Evolutionary conservation across 2,888 invertebrate genomes (phyloP).

Genomic region (Zhuqinia jingwanae): DNA sequence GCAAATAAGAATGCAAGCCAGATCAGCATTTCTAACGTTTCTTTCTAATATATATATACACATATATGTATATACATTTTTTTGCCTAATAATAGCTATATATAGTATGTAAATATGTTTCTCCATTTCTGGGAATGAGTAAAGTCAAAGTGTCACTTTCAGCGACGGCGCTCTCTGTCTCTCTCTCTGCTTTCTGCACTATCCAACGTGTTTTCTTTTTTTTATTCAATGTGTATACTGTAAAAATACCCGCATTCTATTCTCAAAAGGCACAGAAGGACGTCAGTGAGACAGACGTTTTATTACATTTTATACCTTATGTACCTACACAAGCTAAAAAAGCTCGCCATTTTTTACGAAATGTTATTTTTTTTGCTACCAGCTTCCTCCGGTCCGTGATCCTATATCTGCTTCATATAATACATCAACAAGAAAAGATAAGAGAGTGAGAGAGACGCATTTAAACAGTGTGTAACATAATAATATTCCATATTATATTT

Average conservation of each 20-base stretch:
- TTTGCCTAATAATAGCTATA: too few species aligned
- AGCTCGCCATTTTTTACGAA: neutral
- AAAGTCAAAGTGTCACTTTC: conserved; percentile 59
- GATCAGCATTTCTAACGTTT: conserved; percentile 8
- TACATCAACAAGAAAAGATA: neutral
- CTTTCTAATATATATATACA: neutral
- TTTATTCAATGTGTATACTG: conserved; percentile 14
- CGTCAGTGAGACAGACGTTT: conserved; percentile 45
- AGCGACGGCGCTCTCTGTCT: conserved; percentile 48
- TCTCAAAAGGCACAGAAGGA: conserved; percentile 28
- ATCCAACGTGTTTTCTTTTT: neutral
- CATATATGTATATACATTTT: too few species aligned
- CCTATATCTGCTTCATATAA: neutral
- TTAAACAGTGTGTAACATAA: conserved; percentile 18
- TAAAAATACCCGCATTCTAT: neutral
- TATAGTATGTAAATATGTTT: neutral
- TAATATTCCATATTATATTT: neutral
- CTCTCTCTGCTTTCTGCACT: too few species aligned
- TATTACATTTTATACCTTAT: conserved; percentile 22
- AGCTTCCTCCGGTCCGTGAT: conserved; percentile 21
- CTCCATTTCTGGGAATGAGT: conserved; percentile 40
- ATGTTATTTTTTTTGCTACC: neutral
- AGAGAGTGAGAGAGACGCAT: neutral
- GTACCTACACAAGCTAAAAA: conserved; percentile 11
- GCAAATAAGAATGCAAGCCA: neutral